A percentile compares a stretch with the other conserved stretches of the same genome.
These are phyloP conservation scores for Thunnus albacares DNA, from an alignment of 2,797 vertebrate species.

Conservation along the genomic window DNA sequence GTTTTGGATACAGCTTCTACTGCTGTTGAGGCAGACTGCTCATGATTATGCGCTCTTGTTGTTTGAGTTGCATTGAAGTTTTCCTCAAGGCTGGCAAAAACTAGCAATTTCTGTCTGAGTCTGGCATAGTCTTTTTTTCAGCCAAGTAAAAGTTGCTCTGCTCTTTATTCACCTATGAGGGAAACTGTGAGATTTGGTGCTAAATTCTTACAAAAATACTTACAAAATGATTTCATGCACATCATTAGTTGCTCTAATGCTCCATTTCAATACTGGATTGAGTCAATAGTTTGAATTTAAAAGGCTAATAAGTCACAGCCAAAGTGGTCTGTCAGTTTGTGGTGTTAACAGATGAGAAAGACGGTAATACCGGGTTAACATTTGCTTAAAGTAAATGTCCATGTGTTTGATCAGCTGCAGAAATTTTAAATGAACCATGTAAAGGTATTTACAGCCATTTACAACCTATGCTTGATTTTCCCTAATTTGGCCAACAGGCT, in stretches of 20 bases:
- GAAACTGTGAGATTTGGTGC: background rate
- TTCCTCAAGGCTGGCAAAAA: conserved; percentile 46
- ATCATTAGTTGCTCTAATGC: conserved; percentile 17
- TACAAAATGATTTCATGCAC: conserved; percentile 3
- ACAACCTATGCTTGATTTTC: conserved; percentile 1
- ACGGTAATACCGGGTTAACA: conserved; percentile 10
- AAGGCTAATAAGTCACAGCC: conserved; percentile 3
- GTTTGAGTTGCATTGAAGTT: conserved; percentile 51
- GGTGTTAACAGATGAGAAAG: conserved; percentile 22
- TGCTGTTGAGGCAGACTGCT: conserved; percentile 43
- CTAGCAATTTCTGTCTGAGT: conserved; percentile 26
- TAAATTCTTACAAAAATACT: background rate
- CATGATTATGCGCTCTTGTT: conserved; percentile 34
- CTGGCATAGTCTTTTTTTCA: conserved; percentile 11
- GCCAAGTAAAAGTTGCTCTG: conserved; percentile 23
- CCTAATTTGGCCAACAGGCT: background rate
- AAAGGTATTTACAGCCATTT: conserved; percentile 24
- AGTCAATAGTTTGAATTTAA: conserved; percentile 9
- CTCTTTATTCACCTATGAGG: background rate
- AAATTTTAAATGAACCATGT: conserved; percentile 11
- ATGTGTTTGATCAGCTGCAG: conserved; percentile 27
- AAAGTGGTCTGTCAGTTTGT: conserved; percentile 15
- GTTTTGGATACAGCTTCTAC: conserved; percentile 49
- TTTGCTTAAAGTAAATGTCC: conserved; percentile 40
- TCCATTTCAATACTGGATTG: conserved; percentile 10